Base-by-base conservation (phyloP, 2,888 invertebrate genomes). In the Aplocera efformata region DNA sequence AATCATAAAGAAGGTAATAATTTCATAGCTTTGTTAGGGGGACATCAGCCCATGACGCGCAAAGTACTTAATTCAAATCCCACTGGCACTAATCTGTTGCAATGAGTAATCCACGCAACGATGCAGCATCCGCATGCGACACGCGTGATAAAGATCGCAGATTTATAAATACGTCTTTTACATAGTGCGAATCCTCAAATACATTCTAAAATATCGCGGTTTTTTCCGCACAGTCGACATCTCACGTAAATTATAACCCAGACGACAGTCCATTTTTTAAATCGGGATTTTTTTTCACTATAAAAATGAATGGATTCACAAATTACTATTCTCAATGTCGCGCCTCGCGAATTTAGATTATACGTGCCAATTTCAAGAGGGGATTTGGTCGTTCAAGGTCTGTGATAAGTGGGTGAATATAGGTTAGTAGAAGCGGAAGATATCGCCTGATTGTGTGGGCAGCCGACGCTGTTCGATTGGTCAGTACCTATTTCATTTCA, bases 241-340 rank as follows among this genome's bases (percentile, higher is more conserved):
- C 43, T 48, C 43, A 56, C 53, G 46, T 69, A 65, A 63, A 58
- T 58, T 62, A 63, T 50, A 32, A 33, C 49, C 45, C 55, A 58
- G 60, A 58, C 63, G 68, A 63, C 65, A 60, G 54, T 53, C 53
- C 37, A 50, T 46, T 55, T 53, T 51, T 58, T 51, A 63, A 56
- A 58, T 45, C 45, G 30, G 44, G 49, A 56, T 60, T 63, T 63
- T 63, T 65, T 60, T 63, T 48, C 56, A 49, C 53, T 58, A 69
- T 70, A 67, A 72, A 73, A 78, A 67, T 75, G 73, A 76, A 76
- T 78, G 72, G 73, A 65, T 62, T 60, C 64, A 63, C 69, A 69
- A 67, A 71, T 71, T 67, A 62, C 60, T 42, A 55, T 58, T 60
- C 59, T 67, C 70, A 72, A 71, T 71, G 70, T 60, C 71, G 63